Percentiles rank a stretch among this genome's conserved stretches.
Evolutionary conservation across 2,888 invertebrate genomes (phyloP).

Genomic region (Cylloceria caligata): DNA sequence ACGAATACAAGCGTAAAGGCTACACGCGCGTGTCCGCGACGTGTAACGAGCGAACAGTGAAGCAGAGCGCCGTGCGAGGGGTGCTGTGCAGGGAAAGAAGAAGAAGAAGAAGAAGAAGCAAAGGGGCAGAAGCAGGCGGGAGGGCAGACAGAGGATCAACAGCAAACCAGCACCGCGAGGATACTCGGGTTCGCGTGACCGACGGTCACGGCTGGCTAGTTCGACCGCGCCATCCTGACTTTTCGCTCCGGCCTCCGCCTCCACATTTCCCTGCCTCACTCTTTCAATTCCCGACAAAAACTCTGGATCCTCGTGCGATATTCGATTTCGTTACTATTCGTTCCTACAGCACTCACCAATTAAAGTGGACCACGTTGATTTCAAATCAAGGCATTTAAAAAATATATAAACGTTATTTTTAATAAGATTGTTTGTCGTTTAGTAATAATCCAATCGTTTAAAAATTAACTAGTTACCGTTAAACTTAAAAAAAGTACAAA

Average conservation of each 20-base stretch:
- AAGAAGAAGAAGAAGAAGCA: constrained; percentile 33
- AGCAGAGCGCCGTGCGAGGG: constrained; percentile 36
- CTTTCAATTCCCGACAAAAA: constrained; percentile 12
- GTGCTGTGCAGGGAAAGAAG: constrained; percentile 3
- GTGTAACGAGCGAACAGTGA: constrained; percentile 48
- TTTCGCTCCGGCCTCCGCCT: constrained; percentile 64
- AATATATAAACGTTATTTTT: background rate
- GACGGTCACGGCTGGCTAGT: constrained; percentile 78
- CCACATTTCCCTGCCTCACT: constrained; percentile 48
- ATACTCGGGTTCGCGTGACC: constrained; percentile 81
- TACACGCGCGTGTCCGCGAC: constrained; percentile 42
- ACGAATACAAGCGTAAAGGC: constrained; percentile 16
- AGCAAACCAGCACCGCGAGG: constrained; percentile 61
- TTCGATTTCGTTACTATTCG: constrained; percentile 26
- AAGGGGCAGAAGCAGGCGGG: constrained; percentile 29
- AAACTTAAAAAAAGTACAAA: no score
- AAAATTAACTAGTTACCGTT: no score
- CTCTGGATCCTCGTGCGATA: constrained; percentile 30
- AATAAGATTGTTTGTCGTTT: no score
- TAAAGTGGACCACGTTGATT: background rate
- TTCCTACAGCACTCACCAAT: background rate
- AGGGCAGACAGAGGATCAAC: constrained; percentile 48
- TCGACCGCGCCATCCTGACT: constrained; percentile 73
- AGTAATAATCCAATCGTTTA: no score
- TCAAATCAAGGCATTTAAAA: background rate